Percentiles rank a stretch among this genome's conserved stretches.
These are phyloP conservation scores for Laticauda colubrina DNA, from an alignment of 2,113 vertebrate species.

Conservation along the genomic window DNA sequence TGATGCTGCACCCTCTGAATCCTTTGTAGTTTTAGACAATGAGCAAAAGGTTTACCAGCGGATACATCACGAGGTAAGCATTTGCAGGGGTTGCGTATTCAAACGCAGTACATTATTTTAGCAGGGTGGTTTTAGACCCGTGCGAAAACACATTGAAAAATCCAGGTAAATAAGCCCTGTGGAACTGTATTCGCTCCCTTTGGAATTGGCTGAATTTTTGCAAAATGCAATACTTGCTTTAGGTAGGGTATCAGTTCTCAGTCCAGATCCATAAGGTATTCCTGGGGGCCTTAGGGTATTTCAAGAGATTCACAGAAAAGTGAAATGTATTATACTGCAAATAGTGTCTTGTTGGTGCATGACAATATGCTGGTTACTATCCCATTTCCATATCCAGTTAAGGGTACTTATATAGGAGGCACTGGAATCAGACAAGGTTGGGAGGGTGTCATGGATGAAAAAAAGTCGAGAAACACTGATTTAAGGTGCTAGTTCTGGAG, in stretches of 20 bases:
- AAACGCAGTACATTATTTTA: not conserved
- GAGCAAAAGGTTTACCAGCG: constrained; percentile 98
- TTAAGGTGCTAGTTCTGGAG: not conserved
- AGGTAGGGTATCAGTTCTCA: not conserved
- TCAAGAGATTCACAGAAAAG: not conserved
- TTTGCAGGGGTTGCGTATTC: not conserved
- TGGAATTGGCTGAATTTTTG: not conserved
- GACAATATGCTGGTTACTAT: not conserved
- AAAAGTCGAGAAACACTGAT: not conserved
- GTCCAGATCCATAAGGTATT: not conserved
- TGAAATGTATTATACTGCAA: not conserved
- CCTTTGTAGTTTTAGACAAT: constrained; percentile 97
- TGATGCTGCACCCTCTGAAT: constrained; percentile 90
- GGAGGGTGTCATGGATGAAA: not conserved
- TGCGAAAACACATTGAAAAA: not conserved
- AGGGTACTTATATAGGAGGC: not conserved
- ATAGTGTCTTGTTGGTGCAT: not conserved
- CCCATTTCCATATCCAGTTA: not conserved
- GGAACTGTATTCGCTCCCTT: not conserved
- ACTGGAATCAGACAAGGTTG: not conserved
- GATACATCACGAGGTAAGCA: constrained; percentile 92
- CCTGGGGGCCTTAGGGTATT: not conserved
- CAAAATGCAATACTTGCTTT: not conserved
- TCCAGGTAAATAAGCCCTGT: not conserved
- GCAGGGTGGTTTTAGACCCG: not conserved